Conservation (phyloP, 2,113 vertebrate species). For the Fregata magnificens region DNA sequence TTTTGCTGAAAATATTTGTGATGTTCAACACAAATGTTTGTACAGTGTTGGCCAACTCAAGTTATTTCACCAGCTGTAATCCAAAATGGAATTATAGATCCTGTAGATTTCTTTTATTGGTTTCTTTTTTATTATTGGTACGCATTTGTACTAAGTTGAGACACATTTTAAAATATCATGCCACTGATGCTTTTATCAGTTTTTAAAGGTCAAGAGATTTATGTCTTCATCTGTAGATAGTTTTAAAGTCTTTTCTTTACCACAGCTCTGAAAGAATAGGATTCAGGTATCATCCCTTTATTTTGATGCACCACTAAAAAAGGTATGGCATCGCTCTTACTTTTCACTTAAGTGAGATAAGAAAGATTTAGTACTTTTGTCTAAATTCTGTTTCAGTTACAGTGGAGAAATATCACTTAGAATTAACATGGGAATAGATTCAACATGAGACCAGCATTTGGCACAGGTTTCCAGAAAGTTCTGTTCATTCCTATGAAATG, state of each 20-base stretch:
- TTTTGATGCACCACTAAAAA: background rate
- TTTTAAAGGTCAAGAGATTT: conserved; percentile 5
- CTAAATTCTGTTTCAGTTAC: background rate
- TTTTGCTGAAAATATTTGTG: background rate
- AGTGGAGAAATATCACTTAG: background rate
- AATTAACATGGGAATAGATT: background rate
- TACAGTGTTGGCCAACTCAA: background rate
- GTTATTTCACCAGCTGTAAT: background rate
- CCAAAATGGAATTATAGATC: background rate
- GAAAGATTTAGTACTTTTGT: background rate
- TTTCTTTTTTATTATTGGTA: background rate
- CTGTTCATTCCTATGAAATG: background rate
- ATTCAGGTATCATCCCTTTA: background rate
- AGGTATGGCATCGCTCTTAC: background rate
- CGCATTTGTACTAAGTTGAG: background rate
- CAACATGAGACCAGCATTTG: background rate
- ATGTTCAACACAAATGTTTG: background rate
- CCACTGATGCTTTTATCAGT: background rate
- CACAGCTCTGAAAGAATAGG: background rate
- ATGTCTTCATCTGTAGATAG: background rate
- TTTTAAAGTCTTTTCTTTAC: background rate
- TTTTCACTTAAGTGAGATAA: background rate
- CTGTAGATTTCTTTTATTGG: background rate
- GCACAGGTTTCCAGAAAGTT: background rate
- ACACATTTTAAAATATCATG: background rate